Conservation (phyloP, 1,140 invertebrate species). For the Bombus difficillimus region DNA sequence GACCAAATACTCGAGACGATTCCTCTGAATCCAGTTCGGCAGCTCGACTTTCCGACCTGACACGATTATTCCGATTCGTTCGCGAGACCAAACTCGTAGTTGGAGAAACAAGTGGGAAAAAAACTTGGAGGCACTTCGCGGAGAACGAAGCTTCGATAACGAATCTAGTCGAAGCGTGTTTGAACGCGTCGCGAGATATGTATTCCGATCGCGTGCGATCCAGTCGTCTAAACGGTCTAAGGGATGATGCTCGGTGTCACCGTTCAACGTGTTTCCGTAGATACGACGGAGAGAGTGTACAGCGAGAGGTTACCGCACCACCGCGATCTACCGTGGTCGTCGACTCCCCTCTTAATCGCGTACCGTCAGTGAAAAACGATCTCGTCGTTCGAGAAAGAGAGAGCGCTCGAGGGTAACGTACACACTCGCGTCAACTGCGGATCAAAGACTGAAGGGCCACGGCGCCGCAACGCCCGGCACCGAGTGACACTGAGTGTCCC, state of each 20-base stretch:
- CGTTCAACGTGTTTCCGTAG: neutral
- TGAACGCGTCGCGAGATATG: neutral
- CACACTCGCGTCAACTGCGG: constrained; percentile 65
- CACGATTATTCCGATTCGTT: neutral
- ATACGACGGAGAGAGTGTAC: neutral
- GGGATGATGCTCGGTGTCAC: neutral
- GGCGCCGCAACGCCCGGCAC: constrained; percentile 78
- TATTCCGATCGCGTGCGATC: neutral
- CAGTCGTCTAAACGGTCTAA: too few relatives aligned
- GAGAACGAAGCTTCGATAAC: neutral
- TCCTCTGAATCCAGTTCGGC: neutral
- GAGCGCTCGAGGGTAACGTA: constrained; percentile 49
- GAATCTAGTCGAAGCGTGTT: neutral
- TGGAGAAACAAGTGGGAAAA: neutral
- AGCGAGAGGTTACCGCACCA: constrained; percentile 27
- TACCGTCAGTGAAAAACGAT: constrained; percentile 36
- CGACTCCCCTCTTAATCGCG: constrained; percentile 29
- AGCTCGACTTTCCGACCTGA: neutral
- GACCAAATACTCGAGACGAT: neutral
- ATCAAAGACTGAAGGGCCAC: constrained; percentile 74
- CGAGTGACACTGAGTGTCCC: constrained; percentile 76
- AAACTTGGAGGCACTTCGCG: neutral
- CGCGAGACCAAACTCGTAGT: neutral
- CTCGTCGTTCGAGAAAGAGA: constrained; percentile 19
- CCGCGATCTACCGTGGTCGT: neutral